Conservation (phyloP, 2,888 invertebrate species). For the Drosophila basisetae region DNA sequence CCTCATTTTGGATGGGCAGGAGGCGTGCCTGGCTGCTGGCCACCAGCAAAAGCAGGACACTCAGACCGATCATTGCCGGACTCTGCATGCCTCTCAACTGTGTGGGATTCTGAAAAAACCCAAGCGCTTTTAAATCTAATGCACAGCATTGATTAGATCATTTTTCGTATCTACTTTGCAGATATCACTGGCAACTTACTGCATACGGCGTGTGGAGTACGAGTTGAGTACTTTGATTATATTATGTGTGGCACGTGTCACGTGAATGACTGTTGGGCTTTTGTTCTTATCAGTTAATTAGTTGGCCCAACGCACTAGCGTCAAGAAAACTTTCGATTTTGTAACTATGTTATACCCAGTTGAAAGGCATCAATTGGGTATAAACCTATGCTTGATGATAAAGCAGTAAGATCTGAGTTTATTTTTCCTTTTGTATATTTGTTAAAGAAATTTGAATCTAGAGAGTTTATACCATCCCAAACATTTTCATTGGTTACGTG, state of each 20-base stretch:
- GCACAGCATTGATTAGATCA: slow-evolving; percentile 55
- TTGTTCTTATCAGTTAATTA: slow-evolving; percentile 68
- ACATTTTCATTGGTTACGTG: neutral
- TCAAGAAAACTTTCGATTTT: slow-evolving; percentile 17
- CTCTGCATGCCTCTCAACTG: slow-evolving; percentile 60
- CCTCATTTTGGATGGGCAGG: slow-evolving; percentile 44
- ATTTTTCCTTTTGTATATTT: neutral
- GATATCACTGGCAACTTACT: slow-evolving; percentile 4
- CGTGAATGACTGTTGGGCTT: slow-evolving; percentile 35
- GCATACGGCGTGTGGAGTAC: slow-evolving; percentile 7
- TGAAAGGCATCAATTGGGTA: neutral
- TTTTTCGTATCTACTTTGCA: neutral
- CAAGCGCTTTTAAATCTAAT: slow-evolving; percentile 56
- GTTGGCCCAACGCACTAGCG: slow-evolving; percentile 30
- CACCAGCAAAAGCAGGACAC: slow-evolving; percentile 38
- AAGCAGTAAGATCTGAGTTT: neutral
- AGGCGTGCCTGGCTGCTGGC: slow-evolving; percentile 48
- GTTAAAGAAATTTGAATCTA: neutral
- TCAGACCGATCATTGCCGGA: slow-evolving; percentile 43
- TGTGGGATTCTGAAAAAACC: slow-evolving; percentile 16
- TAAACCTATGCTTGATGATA: neutral
- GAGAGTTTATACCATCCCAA: neutral
- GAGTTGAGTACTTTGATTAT: slow-evolving; percentile 22
- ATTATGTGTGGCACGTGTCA: slow-evolving; percentile 37
- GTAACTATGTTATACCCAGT: too few relatives aligned